Conservation (phyloP, 2,797 vertebrate genomes). For the Microhierax caerulescens region DNA sequence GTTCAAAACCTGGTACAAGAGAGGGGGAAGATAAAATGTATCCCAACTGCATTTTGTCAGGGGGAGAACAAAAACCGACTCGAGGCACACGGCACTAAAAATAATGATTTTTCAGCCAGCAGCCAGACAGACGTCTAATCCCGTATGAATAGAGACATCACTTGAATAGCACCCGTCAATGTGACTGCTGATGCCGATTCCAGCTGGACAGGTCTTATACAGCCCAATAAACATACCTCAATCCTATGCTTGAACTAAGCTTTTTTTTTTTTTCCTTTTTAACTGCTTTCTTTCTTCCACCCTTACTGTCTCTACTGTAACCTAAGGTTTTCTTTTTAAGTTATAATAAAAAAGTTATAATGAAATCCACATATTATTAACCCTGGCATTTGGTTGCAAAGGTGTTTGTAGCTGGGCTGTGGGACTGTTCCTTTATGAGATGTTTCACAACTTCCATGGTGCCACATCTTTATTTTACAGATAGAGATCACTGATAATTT, state of each 20-base stretch:
- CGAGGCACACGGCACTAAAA: conserved; percentile 21
- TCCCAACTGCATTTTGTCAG: conserved; percentile 37
- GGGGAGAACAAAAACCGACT: conserved; percentile 7
- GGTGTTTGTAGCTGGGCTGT: not conserved
- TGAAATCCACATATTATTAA: not conserved
- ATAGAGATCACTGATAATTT: not conserved
- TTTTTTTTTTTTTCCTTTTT: not conserved
- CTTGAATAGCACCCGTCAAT: conserved; percentile 26
- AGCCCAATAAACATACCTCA: conserved; percentile 23
- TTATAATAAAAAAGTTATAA: not conserved
- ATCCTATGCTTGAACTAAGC: not conserved
- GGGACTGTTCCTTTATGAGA: not conserved
- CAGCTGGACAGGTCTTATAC: conserved; percentile 54
- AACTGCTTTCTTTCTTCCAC: not conserved
- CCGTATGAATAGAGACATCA: conserved; percentile 68
- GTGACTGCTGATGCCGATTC: conserved; percentile 45
- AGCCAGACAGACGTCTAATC: conserved; percentile 69
- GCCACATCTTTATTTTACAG: not conserved
- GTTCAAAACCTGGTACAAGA: not conserved
- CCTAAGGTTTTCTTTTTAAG: not conserved
- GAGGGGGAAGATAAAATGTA: conserved; percentile 7
- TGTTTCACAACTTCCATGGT: not conserved
- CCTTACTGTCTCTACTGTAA: not conserved
- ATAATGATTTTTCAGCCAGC: conserved; percentile 67
- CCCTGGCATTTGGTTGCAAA: not conserved